These are phyloP conservation scores for Pseudochirops cupreus DNA, from an alignment of 2,797 vertebrate species.

Conservation along the genomic window DNA sequence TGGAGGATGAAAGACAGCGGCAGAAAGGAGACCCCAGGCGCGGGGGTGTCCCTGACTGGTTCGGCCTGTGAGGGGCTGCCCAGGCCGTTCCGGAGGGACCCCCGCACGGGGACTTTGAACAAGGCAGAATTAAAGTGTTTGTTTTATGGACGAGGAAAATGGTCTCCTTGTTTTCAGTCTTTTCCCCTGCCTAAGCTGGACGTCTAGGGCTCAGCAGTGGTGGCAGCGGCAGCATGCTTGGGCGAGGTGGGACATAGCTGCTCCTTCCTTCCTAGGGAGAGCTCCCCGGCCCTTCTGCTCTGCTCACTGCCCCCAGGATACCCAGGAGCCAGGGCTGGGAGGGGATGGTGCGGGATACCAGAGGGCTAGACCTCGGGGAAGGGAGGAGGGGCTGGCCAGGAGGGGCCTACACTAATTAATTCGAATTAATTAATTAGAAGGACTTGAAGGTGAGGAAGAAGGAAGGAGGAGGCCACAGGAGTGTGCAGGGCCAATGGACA, in stretches of 20 bases:
- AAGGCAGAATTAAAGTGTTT: not conserved
- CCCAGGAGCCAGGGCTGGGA: not conserved
- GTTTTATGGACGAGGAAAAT: not conserved
- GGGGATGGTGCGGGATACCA: no score
- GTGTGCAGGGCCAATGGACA: no score
- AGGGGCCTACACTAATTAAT: no score
- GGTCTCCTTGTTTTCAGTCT: not conserved
- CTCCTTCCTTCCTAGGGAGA: not conserved
- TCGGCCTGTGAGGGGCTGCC: conserved; percentile 88
- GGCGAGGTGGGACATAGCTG: not conserved
- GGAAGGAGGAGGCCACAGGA: no score
- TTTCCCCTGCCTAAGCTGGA: not conserved
- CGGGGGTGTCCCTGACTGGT: conserved; percentile 94
- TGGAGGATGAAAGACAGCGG: conserved; percentile 89
- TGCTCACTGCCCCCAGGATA: not conserved
- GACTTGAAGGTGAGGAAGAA: not conserved
- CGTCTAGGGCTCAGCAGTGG: not conserved
- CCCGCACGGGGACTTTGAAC: not conserved
- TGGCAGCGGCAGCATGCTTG: not conserved
- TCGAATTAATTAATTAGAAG: no score
- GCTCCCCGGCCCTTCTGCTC: not conserved
- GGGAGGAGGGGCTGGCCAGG: not conserved
- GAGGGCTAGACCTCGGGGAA: not conserved
- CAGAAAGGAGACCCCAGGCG: conserved; percentile 90
- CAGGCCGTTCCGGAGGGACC: not conserved